Evolutionary conservation across 2,888 invertebrate species (phyloP), one percentile per base, ranked within the genome.

Genomic region (Anagyrus pseudococci): DNA sequence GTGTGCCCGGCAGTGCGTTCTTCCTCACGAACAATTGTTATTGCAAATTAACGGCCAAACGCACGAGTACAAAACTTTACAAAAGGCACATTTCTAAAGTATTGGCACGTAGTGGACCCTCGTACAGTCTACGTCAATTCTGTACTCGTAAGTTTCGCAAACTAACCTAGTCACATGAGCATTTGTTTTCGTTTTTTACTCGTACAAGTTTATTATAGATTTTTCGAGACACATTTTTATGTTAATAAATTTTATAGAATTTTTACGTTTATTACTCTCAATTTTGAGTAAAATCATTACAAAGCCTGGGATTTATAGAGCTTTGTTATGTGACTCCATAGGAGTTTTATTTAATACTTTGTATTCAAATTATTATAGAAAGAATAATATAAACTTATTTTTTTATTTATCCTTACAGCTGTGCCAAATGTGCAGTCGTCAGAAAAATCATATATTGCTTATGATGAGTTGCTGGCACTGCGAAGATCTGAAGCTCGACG

Each of bases 401-500:
- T 46, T 1, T 23, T 43, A 33, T 23, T 26, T n/a, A 41, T 48
- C 15, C n/a, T 62, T 57, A 15, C 20, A 62, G 62, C 19, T n/a
- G n/a, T n/a, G n/a, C n/a, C n/a, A n/a, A n/a, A n/a, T n/a, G n/a
- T 48, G 10, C 40, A 15, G 19, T 15, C n/a, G 3, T 20, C 29
- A 33, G 26, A 40, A 56, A 43, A 25, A 22, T 23, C 43, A 43
- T 58, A 58, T 50, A 17, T 66, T n/a, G 56, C 62, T 6, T 87
- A 90, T 78, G 85, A 88, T 64, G 85, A 88, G 62, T 79, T 88
- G 68, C 81, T 89, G 47, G 78, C 82, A 41, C 79, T 81, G 23
- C 85, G 91, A 69, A 85, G 88, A 75, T 76, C 80, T 2, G 86
- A 93, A 77, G 92, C 93, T 0, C 82, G 81, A 54, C 84, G 86